Evolutionary conservation across 1,140 invertebrate species (phyloP).

Genomic region (Cydia pomonella): DNA sequence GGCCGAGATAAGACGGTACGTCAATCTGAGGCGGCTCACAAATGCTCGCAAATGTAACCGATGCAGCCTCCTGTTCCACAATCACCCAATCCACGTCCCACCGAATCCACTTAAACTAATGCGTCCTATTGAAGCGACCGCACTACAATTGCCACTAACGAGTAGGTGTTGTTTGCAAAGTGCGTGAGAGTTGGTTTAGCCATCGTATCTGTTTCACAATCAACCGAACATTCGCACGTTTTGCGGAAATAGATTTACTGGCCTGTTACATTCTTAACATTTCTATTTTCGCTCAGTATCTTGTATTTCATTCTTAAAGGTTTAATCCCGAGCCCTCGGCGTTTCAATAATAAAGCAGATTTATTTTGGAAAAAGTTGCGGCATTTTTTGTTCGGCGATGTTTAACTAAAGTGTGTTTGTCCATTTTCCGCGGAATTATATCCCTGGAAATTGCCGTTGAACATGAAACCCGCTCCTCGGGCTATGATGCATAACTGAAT

Average conservation of each 20-base stretch:
- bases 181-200: slow-evolving; percentile 37
- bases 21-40: slow-evolving; percentile 51
- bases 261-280: neutral
- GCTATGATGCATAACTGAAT: neutral
- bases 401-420: slow-evolving; percentile 16
- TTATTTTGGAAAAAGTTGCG: neutral
- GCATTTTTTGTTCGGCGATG: neutral
- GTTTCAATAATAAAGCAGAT: neutral
- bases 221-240: slow-evolving; percentile 14
- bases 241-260: neutral
- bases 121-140: slow-evolving; percentile 54
- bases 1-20: slow-evolving; percentile 59
- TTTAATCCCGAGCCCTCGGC: neutral
- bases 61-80: slow-evolving; percentile 45
- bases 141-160: slow-evolving; percentile 43
- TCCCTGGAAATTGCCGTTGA: neutral
- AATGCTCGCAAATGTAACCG: slow-evolving; percentile 50
- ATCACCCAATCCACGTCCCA: slow-evolving; percentile 50
- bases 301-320: slow-evolving; percentile 4
- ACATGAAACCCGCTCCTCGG: neutral
- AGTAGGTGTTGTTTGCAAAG: slow-evolving; percentile 45
- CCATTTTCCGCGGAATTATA: slow-evolving; percentile 8
- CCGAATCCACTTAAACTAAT: slow-evolving; percentile 59
- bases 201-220: slow-evolving; percentile 28
- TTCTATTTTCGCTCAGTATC: neutral